Percentiles rank a stretch among this genome's conserved stretches.
These are phyloP conservation scores for Apamea epomidion DNA, from an alignment of 2,888 invertebrate species.

Conservation along the genomic window DNA sequence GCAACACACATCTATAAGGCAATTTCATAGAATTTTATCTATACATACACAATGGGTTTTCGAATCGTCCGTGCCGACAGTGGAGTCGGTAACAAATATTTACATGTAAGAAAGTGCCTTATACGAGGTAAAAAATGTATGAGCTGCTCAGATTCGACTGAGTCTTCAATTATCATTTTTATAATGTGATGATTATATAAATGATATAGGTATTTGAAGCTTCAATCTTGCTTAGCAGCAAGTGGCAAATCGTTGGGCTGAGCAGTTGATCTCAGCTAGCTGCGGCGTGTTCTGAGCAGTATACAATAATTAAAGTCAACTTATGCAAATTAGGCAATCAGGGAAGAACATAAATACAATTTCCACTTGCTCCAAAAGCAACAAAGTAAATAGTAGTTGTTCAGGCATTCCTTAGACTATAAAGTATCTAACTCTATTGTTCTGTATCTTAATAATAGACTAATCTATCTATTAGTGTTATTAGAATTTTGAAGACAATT, in stretches of 20 bases:
- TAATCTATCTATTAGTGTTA: slow-evolving; percentile 38
- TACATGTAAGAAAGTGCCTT: slow-evolving; percentile 70
- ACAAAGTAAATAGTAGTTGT: slow-evolving; percentile 57
- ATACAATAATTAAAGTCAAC: slow-evolving; percentile 27
- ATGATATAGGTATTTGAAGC: slow-evolving; percentile 49
- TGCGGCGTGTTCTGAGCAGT: slow-evolving; percentile 42
- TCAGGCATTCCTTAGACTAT: slow-evolving; percentile 27
- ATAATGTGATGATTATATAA: slow-evolving; percentile 28
- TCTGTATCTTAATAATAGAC: slow-evolving; percentile 44
- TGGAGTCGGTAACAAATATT: slow-evolving; percentile 64
- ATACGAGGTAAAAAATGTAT: slow-evolving; percentile 67
- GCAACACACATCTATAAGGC: slow-evolving; percentile 81
- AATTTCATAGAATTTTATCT: slow-evolving; percentile 76
- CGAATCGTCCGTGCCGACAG: slow-evolving; percentile 61
- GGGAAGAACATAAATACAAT: slow-evolving; percentile 31
- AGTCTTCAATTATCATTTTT: slow-evolving; percentile 50
- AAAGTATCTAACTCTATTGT: background rate
- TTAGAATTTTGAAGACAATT: slow-evolving; percentile 10
- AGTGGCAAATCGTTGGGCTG: slow-evolving; percentile 50
- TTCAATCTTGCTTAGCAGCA: slow-evolving; percentile 43
- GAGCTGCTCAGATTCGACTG: slow-evolving; percentile 69
- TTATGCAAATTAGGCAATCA: slow-evolving; percentile 38
- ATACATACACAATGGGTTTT: slow-evolving; percentile 68
- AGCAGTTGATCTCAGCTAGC: slow-evolving; percentile 37
- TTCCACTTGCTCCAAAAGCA: slow-evolving; percentile 56